phyloP scores from a whole-genome alignment of 2,797 vertebrate species.

The Sternotherus odoratus region DNA sequence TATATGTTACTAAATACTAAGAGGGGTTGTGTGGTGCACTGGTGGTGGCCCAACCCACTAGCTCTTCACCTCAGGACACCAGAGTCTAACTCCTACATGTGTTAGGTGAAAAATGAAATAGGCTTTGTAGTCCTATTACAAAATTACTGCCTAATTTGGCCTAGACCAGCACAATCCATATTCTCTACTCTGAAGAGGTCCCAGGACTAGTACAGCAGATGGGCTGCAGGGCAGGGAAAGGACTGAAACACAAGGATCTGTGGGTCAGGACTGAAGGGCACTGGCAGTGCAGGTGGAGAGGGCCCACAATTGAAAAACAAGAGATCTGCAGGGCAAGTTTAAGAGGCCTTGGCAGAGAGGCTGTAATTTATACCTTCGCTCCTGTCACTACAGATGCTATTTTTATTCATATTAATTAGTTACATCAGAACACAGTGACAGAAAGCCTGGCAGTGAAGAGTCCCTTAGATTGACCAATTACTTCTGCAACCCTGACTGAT shows the following conservation, averaged over 20 bases:
- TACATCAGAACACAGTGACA: neutral
- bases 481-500: neutral
- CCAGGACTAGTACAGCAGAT: neutral
- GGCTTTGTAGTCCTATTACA: neutral
- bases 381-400: constrained; percentile 11
- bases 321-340: neutral
- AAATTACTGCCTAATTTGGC: neutral
- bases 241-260: neutral
- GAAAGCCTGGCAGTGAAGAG: neutral
- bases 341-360: neutral
- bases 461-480: neutral
- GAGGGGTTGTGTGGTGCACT: neutral
- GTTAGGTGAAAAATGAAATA: neutral
- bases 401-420: neutral
- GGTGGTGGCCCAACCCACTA: neutral
- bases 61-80: neutral
- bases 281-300: neutral
- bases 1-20: neutral
- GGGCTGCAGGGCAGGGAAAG: neutral
- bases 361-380: neutral
- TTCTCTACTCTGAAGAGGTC: neutral
- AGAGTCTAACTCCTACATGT: neutral
- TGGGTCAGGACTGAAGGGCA: neutral
- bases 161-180: neutral
- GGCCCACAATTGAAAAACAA: neutral